Base-by-base conservation (phyloP, 2,113 vertebrate species). In the Seriola dumerili region DNA sequence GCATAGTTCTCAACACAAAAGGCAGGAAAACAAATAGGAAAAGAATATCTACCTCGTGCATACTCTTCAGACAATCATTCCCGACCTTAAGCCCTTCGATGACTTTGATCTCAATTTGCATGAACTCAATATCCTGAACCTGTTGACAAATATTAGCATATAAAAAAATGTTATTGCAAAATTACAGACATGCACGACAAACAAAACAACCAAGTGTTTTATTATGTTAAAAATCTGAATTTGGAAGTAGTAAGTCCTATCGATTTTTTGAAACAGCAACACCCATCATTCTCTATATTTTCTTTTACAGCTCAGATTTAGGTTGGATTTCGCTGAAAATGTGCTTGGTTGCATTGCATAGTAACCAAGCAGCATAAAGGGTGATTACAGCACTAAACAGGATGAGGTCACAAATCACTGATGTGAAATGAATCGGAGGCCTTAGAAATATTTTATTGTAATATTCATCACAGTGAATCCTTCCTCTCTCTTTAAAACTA, bases 81-180 rank as follows among this genome's bases (percentile, higher is more conserved):
- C 98, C 98, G 14, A 97, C 83, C 81, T 97, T 97, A 36, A 99
- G 95, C 0, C 97, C 97, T 77, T 99, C 97, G 0, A 98, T 92
- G 74, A 99, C 97, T 93, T 97, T 97, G 95, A 97, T 95, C 85
- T 99, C 97, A 21, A 99, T 98, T 93, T 98, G 97, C 42, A 96
- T 94, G 95, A 98, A 99, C 80, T 99, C 98, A 42, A 99, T 97
- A 63, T 97, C 96, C 92, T 98, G 97, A 32, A 99, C 97, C 97
- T 99, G 94, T 19, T 54, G 76, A n/a, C 34, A 63, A 29, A 75
- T 13, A 84, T 29, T 13, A 55, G 13, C 4, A 65, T 25, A 21
- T 4, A 52, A 38, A 58, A 6, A 3, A 63, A 72, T 10, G 14
- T 14, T 21, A 14, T 10, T 40, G 2, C n/a, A 67, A 50, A 29